Evolutionary conservation across 2,888 invertebrate species (phyloP), one percentile per base, ranked within the genome.

Genomic region (Cerastis rubricosa): DNA sequence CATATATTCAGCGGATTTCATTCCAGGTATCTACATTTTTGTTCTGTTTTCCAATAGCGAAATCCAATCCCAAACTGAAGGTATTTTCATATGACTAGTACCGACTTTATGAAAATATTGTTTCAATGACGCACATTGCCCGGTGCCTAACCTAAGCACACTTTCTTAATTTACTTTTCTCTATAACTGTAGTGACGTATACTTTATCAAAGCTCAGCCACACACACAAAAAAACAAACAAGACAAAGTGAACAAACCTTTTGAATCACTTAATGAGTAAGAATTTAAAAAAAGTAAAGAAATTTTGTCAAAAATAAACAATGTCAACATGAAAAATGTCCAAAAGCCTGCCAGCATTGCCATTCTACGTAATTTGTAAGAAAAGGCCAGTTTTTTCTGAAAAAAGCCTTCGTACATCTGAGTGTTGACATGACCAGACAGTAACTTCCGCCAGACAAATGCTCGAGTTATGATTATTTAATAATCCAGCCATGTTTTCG

Each of bases 401-500:
- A 0, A 22, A 59, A 66, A 25, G 0, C 8, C 14, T 85, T 76
- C 73, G 54, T 74, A 74, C 40, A 65, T 86, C 74, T 61, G 1
- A 9, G 78, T 61, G 22, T 35, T 67, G 59, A 71, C 73, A 67
- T 43, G 47, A 6, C 69, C 43, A 76, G 66, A 59, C 76, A 25
- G 71, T 61, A 69, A 67, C 84, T 85, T 84, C 84, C 84, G 84
- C 82, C 88, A 87, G 85, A 90, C 90, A 66, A 89, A 91, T 43
- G 88, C 88, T 78, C 83, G 82, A 74, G 77, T 81, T 81, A 91
- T 92, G 90, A 89, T 90, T 92, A 89, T 91, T 93, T 93, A 90
- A 93, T 92, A 90, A 93, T 92, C 87, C 85, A 45, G 65, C 70
- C 80, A 73, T 85, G 88, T 90, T 91, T 88, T 80, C 80, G 80